Conservation (phyloP, 2,888 invertebrate species). For the Escarpia spicata region DNA sequence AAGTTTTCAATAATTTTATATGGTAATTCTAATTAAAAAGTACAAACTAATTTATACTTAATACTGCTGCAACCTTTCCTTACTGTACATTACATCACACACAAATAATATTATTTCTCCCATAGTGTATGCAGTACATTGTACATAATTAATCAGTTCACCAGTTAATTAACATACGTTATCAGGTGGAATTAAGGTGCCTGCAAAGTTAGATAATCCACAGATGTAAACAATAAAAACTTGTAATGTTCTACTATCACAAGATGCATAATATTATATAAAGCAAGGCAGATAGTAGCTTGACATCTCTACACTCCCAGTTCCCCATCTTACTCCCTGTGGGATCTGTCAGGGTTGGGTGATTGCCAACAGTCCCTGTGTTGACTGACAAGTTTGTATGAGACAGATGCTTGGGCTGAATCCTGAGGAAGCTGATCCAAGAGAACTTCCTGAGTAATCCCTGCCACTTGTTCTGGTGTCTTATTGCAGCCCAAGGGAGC, state of each 20-base stretch:
- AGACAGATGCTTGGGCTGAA: neutral
- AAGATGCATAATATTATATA: neutral
- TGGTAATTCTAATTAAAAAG: neutral
- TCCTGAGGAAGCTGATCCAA: neutral
- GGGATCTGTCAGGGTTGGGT: neutral
- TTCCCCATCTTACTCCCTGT: neutral
- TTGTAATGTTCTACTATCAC: neutral
- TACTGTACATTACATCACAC: neutral
- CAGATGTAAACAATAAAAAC: neutral
- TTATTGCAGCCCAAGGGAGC: neutral
- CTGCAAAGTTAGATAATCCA: neutral
- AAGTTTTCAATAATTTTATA: neutral
- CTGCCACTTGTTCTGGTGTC: constrained; percentile 1
- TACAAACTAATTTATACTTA: neutral
- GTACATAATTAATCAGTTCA: neutral
- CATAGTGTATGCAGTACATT: neutral
- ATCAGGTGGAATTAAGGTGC: neutral
- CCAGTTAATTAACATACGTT: neutral
- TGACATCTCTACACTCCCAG: neutral
- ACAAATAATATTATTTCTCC: neutral
- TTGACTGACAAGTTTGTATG: neutral
- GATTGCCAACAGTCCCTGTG: neutral
- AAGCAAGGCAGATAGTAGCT: neutral
- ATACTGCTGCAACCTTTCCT: neutral
- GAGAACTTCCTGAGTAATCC: neutral